phyloP scores from a whole-genome alignment of 2,888 invertebrate species.

The Siphlonurus alternatus region DNA sequence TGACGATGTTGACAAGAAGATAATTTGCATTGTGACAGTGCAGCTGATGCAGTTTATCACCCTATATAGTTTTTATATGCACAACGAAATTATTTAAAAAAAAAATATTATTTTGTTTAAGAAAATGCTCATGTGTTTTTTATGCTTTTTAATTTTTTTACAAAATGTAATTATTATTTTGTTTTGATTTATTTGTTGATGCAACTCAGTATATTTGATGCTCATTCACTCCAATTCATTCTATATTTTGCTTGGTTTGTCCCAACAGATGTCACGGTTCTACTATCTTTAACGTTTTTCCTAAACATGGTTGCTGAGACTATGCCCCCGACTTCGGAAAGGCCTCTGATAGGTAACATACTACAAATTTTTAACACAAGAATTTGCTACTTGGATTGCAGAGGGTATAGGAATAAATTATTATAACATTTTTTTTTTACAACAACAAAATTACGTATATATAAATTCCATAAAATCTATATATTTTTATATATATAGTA shows the following conservation, averaged over 20 bases:
- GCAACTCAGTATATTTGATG: not conserved
- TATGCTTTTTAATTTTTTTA: not conserved
- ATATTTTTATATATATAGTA: not conserved
- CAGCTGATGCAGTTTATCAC: not conserved
- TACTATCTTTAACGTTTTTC: constrained; percentile 43
- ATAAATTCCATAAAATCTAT: not conserved
- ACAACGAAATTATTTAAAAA: not conserved
- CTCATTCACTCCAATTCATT: too few species aligned
- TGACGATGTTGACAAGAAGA: not conserved
- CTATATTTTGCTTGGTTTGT: constrained; percentile 13
- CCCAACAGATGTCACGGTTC: constrained; percentile 34
- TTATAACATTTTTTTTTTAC: not conserved
- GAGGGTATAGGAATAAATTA: constrained; percentile 14
- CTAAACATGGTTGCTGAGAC: constrained; percentile 41
- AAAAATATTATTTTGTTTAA: not conserved
- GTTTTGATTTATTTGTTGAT: not conserved
- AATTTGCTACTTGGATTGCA: constrained; percentile 20
- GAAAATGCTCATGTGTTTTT: not conserved
- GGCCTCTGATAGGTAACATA: constrained; percentile 38
- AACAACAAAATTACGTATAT: not conserved
- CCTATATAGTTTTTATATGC: not conserved
- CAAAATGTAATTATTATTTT: not conserved
- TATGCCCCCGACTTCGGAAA: constrained; percentile 43
- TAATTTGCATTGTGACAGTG: not conserved
- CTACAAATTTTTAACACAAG: constrained; percentile 8